These are phyloP conservation scores for Mastomys natalensis DNA, from an alignment of 2,113 vertebrate species.

Conservation along the genomic window DNA sequence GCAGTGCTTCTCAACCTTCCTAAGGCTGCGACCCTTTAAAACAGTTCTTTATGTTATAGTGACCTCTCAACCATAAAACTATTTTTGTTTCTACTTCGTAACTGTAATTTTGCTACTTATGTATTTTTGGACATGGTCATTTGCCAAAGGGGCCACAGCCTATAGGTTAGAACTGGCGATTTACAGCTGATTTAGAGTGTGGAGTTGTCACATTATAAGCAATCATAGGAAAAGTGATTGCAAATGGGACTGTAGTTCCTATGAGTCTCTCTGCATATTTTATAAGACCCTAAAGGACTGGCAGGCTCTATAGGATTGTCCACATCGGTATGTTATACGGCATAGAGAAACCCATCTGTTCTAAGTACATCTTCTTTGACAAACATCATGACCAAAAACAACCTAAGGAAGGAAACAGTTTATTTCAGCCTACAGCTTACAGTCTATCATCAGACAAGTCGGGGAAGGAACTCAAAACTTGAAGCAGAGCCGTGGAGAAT, in stretches of 20 bases:
- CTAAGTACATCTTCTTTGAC: neutral
- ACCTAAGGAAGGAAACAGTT: neutral
- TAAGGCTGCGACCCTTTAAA: neutral
- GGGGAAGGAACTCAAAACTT: neutral
- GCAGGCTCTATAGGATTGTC: neutral
- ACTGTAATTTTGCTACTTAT: neutral
- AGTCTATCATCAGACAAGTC: neutral
- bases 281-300: neutral
- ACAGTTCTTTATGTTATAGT: neutral
- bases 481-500: neutral
- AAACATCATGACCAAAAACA: neutral
- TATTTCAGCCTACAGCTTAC: neutral
- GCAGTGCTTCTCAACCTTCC: neutral
- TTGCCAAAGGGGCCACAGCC: neutral
- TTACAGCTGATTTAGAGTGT: neutral
- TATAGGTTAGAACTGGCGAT: neutral
- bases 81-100: neutral
- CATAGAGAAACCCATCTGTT: neutral
- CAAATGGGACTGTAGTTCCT: neutral
- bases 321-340: neutral
- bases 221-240: slow-evolving; percentile 31
- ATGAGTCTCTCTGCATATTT: neutral
- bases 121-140: neutral
- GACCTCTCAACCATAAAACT: neutral
- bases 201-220: neutral